Evolutionary conservation across 2,113 vertebrate genomes (phyloP), one percentile per base, ranked within the genome.

Genomic region (Grallaria varia): DNA sequence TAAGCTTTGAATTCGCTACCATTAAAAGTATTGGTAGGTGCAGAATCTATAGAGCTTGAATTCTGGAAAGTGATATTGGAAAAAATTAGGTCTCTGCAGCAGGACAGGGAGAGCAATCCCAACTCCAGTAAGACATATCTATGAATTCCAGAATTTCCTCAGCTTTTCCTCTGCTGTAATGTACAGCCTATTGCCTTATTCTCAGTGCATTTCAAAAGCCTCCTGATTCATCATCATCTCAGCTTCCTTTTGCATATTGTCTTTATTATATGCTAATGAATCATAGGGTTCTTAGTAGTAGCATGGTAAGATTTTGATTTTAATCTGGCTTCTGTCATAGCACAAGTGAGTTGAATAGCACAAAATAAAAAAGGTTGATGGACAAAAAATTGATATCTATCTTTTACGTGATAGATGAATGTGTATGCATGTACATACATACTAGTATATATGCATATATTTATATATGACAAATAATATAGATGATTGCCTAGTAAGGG

Each of bases 321-420:
- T 89, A 95, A 91, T 96, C 94, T 3, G n/a, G 95, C 96, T 98
- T 97, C 52, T 75, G 77, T 93, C 93, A 82, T 89, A 97, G 97
- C 95, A 97, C 97, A 97, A 92, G 72, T 85, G 91, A 93, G 84
- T 73, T 84, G 93, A 95, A 84, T 88, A 97, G 98, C 97, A 97
- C 97, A 95, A 92, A 92, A 62, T 35, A 77, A 92, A 93, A 96
- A 93, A 95, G 94, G 95, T 94, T 85, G 80, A 96, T 60, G 95
- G 97, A 96, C 97, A 96, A 92, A 96, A 90, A 84, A 81, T 55
- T 39, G 50, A 85, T 84, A 67, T 81, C 96, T 91, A 49, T 91
- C 89, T 87, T 72, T 86, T 87, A 30, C 71, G 50, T 40, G 96
- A 77, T 47, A 80, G 95, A 75, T 82, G 90, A 94, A 95, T 88